Percentiles rank a stretch among this genome's conserved stretches.
Conservation (phyloP, 1,140 invertebrate species). For the Gryon sp. region DNA sequence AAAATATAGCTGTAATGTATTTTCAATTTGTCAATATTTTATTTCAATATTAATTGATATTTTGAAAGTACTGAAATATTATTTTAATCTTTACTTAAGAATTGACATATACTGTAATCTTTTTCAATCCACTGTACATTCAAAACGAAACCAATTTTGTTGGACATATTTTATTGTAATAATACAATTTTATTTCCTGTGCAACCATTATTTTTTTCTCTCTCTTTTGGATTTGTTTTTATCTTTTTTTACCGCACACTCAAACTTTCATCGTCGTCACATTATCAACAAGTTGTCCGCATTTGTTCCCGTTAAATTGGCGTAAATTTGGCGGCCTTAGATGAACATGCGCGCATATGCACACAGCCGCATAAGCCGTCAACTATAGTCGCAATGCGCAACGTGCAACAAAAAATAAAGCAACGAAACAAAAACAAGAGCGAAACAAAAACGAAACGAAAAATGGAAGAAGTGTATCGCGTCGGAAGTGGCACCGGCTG, state of each 20-base stretch:
- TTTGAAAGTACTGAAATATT: too few relatives aligned
- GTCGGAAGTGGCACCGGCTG: constrained; percentile 35
- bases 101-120: too few relatives aligned
- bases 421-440: constrained; percentile 2
- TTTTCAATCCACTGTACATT: too few relatives aligned
- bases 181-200: too few relatives aligned
- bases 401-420: constrained; percentile 29
- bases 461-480: constrained; percentile 41
- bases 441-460: constrained; percentile 39
- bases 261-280: constrained; percentile 30
- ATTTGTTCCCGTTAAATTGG: constrained; percentile 45
- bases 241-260: constrained; percentile 20
- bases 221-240: too few relatives aligned
- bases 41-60: too few relatives aligned
- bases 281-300: constrained; percentile 46
- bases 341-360: constrained; percentile 23
- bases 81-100: too few relatives aligned
- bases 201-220: too few relatives aligned
- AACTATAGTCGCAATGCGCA: constrained; percentile 47
- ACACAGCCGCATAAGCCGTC: constrained; percentile 8
- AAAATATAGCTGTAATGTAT: too few relatives aligned
- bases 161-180: too few relatives aligned
- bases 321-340: constrained; percentile 30
- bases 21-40: too few relatives aligned
- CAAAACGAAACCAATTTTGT: too few relatives aligned